These are phyloP conservation scores for Todiramphus saurophagus DNA, from an alignment of 2,113 vertebrate genomes.

Conservation along the genomic window DNA sequence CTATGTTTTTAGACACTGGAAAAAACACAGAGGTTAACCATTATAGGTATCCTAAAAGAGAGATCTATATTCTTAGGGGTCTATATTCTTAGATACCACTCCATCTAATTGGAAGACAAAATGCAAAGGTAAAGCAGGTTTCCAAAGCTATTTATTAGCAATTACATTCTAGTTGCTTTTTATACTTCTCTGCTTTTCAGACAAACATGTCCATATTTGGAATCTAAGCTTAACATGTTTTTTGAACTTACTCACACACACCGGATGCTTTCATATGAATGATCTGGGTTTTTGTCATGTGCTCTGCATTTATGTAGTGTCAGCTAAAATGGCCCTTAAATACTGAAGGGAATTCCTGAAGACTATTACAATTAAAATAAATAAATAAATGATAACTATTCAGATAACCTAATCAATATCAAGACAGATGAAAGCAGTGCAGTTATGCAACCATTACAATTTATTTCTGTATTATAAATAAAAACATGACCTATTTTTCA, in stretches of 20 bases:
- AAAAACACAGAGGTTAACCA: rapidly evolving
- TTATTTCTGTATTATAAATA: neutral
- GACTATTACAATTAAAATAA: neutral
- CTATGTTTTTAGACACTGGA: neutral
- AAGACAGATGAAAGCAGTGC: neutral
- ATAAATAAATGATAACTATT: neutral
- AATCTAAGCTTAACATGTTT: neutral
- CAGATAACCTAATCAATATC: neutral
- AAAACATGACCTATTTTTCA: neutral
- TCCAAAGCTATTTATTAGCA: neutral
- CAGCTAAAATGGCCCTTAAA: neutral
- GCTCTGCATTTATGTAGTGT: neutral
- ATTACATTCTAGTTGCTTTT: neutral
- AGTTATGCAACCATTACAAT: neutral
- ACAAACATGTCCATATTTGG: neutral
- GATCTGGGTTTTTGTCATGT: rapidly evolving
- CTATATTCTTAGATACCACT: neutral
- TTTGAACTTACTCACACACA: neutral
- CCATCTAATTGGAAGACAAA: neutral
- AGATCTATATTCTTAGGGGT: neutral
- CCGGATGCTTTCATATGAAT: neutral
- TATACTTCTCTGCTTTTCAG: neutral
- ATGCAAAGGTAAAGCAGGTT: neutral
- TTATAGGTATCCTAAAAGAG: neutral
- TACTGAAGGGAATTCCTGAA: neutral